Evolutionary conservation across 2,113 vertebrate genomes (phyloP).

Genomic region (Vulpes lagopus): DNA sequence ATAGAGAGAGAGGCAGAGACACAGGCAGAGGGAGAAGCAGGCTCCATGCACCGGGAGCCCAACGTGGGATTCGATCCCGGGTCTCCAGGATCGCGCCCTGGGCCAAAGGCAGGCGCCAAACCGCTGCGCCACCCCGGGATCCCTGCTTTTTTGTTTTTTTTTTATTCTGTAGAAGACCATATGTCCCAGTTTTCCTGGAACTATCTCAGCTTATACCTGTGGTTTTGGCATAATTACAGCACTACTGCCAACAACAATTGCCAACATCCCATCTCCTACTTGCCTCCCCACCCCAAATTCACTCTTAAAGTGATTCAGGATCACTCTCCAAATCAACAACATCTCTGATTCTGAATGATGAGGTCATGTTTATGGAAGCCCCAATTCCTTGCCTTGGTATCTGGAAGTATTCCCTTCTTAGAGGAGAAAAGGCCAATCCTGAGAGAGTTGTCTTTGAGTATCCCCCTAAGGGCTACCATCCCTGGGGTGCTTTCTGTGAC

Average conservation of each 20-base stretch:
- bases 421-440: neutral
- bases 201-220: neutral
- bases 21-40: too few relatives aligned
- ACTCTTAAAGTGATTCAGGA: neutral
- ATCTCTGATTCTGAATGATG: neutral
- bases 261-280: too few relatives aligned
- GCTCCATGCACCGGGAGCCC: too few relatives aligned
- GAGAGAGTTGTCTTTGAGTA: neutral
- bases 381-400: neutral
- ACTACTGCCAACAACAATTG: neutral
- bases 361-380: neutral
- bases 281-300: accelerated
- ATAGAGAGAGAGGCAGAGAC: too few relatives aligned
- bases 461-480: neutral
- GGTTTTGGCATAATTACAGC: neutral
- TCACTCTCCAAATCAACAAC: neutral
- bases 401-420: neutral
- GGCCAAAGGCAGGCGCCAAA: too few relatives aligned
- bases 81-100: too few relatives aligned
- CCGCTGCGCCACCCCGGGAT: too few relatives aligned
- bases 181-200: neutral
- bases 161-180: neutral
- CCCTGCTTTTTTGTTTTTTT: neutral
- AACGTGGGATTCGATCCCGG: too few relatives aligned
- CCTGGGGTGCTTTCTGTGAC: neutral